These are phyloP conservation scores for Hippopotamus amphibius DNA, from an alignment of 2,113 vertebrate genomes.

Conservation along the genomic window DNA sequence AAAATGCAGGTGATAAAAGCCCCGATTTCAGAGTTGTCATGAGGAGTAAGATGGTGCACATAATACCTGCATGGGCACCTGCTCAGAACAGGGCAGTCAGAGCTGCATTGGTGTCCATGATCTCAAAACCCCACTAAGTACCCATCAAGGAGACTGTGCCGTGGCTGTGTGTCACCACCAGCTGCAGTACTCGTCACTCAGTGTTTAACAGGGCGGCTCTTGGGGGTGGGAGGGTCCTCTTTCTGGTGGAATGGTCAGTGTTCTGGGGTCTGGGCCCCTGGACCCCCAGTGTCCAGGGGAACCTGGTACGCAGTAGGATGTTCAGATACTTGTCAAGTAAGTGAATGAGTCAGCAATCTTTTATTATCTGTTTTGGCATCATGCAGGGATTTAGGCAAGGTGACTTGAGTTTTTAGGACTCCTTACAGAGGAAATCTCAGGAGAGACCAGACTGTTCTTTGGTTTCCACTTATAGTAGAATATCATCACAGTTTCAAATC, in stretches of 20 bases:
- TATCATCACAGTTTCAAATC: background rate
- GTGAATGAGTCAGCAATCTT: background rate
- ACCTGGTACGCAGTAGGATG: background rate
- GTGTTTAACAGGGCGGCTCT: too few species aligned
- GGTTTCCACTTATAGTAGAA: background rate
- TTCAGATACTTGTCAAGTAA: background rate
- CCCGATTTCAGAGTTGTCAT: accelerated
- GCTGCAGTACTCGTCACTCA: background rate
- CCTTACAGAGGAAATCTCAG: background rate
- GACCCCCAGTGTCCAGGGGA: background rate
- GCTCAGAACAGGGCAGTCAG: accelerated
- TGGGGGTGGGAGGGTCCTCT: background rate
- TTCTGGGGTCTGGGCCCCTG: background rate
- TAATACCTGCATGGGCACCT: accelerated
- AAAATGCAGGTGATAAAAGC: background rate
- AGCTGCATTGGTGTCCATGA: background rate
- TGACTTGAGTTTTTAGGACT: background rate
- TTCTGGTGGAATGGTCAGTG: background rate
- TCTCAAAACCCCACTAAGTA: background rate
- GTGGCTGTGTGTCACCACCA: accelerated
- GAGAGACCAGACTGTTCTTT: background rate
- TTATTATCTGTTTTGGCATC: background rate
- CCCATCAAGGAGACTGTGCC: accelerated
- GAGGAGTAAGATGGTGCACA: accelerated
- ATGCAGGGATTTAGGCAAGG: background rate